Conservation (phyloP, 2,797 vertebrate species). For the Pseudopleuronectes americanus region DNA sequence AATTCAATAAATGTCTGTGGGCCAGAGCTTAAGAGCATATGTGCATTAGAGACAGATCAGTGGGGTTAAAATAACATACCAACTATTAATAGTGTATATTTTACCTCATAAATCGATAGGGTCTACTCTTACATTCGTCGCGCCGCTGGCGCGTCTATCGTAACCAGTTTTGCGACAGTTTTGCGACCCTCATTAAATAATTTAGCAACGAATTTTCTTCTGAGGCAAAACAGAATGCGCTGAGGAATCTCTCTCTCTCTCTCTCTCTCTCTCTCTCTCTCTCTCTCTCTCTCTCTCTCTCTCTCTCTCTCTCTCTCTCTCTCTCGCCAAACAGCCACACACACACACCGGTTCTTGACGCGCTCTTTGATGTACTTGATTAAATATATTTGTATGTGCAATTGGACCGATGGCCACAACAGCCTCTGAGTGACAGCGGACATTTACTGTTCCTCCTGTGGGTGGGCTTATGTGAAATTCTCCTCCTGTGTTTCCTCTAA, state of each 20-base stretch:
- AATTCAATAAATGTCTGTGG: not conserved
- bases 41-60: not conserved
- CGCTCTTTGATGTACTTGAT: slow-evolving; percentile 63
- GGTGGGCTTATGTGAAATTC: slow-evolving; percentile 45
- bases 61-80: not conserved
- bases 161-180: too few relatives aligned
- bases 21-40: not conserved
- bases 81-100: not conserved
- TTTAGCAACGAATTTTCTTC: too few relatives aligned
- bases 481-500: slow-evolving; percentile 4
- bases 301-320: too few relatives aligned
- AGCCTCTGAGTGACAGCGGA: slow-evolving; percentile 27
- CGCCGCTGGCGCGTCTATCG: too few relatives aligned
- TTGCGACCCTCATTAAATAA: too few relatives aligned
- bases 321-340: not conserved
- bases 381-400: slow-evolving; percentile 75
- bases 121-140: too few relatives aligned
- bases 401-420: slow-evolving; percentile 47
- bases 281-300: too few relatives aligned
- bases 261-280: too few relatives aligned
- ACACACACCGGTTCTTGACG: slow-evolving; percentile 15
- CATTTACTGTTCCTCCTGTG: slow-evolving; percentile 28
- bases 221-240: too few relatives aligned
- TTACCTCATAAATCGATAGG: not conserved
- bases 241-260: too few relatives aligned